A percentile compares a stretch with the other conserved stretches of the same genome.
These are phyloP conservation scores for Bugulina stolonifera DNA, from an alignment of 2,888 invertebrate genomes.

Conservation along the genomic window DNA sequence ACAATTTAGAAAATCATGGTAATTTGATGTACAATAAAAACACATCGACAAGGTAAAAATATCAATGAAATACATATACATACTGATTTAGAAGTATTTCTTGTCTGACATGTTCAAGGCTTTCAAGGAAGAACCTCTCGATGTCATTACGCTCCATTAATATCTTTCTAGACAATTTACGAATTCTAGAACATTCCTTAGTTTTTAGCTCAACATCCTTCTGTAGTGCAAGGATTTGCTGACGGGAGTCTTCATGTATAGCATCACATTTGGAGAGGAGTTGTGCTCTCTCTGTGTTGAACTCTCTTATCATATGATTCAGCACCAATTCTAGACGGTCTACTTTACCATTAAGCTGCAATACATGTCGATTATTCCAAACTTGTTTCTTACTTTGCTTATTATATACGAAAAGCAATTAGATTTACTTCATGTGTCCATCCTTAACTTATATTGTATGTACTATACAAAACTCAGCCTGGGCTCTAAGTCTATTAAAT, in stretches of 20 bases:
- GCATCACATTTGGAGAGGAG: constrained; percentile 35
- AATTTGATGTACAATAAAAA: too few species aligned
- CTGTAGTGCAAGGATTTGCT: constrained; percentile 48
- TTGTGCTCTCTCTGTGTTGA: constrained; percentile 41
- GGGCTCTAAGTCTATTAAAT: too few species aligned
- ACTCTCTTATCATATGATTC: constrained; percentile 49
- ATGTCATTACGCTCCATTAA: constrained; percentile 52
- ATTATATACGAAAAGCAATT: too few species aligned
- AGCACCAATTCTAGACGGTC: constrained; percentile 47
- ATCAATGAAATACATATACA: too few species aligned
- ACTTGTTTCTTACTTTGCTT: too few species aligned
- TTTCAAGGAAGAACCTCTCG: constrained; percentile 51
- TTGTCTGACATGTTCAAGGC: constrained; percentile 46
- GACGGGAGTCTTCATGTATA: constrained; percentile 43
- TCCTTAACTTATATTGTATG: too few species aligned
- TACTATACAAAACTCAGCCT: too few species aligned
- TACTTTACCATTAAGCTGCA: constrained; percentile 46
- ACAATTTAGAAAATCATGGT: too few species aligned
- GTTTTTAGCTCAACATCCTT: constrained; percentile 49
- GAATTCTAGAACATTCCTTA: constrained; percentile 51
- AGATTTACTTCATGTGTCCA: too few species aligned
- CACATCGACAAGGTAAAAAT: too few species aligned
- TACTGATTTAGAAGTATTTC: constrained; percentile 50
- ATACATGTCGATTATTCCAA: too few species aligned
- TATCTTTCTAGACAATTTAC: constrained; percentile 50